Conservation (phyloP, 2,797 vertebrate species). For the Ctenosaura bakeri region DNA sequence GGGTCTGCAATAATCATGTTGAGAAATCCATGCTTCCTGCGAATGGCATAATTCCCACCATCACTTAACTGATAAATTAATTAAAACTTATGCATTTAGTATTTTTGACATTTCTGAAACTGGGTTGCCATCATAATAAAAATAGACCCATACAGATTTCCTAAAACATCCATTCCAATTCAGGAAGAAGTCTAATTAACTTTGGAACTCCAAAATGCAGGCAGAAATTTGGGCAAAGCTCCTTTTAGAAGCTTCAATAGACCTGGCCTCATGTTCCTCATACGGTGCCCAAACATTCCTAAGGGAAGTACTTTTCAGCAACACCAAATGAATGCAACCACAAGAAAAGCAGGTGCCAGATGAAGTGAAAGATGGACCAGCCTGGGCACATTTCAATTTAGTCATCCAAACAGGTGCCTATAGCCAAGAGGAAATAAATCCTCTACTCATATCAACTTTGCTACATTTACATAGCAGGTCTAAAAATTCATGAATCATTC, state of each 20-base stretch:
- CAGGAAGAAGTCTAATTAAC: not conserved
- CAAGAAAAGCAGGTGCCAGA: not conserved
- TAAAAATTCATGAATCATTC: rapidly evolving
- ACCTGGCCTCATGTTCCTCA: not conserved
- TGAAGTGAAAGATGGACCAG: not conserved
- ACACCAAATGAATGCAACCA: not conserved
- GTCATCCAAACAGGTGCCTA: constrained; percentile 23
- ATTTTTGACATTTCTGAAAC: not conserved
- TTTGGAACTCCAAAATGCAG: not conserved
- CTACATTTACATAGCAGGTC: not conserved
- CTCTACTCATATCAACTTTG: not conserved
- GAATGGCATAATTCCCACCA: too few relatives aligned
- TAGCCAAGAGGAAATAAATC: not conserved
- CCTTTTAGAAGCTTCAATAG: not conserved
- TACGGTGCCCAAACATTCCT: constrained; percentile 30
- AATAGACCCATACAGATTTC: not conserved
- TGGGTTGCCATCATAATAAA: not conserved
- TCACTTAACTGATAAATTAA: not conserved
- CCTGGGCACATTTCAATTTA: constrained; percentile 34
- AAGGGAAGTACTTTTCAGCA: constrained; percentile 38
- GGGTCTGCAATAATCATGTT: too few relatives aligned
- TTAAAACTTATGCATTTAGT: not conserved
- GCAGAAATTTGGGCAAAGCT: not conserved
- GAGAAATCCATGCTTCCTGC: too few relatives aligned
- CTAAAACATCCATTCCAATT: not conserved